Conservation (phyloP, 2,888 invertebrate genomes). For the Melipona bicolor region DNA sequence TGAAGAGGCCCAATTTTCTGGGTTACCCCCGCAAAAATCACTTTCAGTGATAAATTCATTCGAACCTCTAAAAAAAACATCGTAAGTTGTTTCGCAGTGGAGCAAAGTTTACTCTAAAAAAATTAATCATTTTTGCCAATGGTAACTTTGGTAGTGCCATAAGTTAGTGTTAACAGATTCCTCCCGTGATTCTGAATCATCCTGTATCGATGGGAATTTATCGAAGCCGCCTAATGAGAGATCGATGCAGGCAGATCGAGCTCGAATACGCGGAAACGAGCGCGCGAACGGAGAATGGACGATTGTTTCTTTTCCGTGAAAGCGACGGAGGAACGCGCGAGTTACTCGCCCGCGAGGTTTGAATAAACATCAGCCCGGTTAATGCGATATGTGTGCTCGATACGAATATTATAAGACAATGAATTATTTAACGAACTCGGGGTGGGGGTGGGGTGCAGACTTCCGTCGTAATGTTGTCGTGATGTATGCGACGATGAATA, state of each 20-base stretch:
- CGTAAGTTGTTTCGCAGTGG: no score
- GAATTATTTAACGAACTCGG: constrained; percentile 42
- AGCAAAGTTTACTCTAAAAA: no score
- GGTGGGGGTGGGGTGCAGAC: background rate
- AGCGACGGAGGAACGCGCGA: background rate
- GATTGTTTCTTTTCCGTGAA: constrained; percentile 2
- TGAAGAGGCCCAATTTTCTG: no score
- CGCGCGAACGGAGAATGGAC: background rate
- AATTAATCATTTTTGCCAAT: no score
- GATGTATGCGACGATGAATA: constrained; percentile 46
- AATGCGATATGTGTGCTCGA: constrained; percentile 11
- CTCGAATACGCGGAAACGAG: background rate
- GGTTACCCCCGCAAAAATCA: no score
- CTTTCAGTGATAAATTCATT: no score
- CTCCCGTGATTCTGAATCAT: background rate
- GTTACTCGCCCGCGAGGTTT: background rate
- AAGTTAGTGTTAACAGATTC: no score
- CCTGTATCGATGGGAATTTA: background rate
- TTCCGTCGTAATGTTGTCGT: constrained; percentile 33
- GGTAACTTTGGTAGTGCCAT: no score
- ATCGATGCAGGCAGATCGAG: background rate
- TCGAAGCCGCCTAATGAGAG: background rate
- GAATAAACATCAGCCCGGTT: constrained; percentile 16
- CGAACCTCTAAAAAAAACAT: no score
- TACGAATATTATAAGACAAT: constrained; percentile 50